A percentile compares a stretch with the other conserved stretches of the same genome.
Conservation (phyloP, 2,797 vertebrate genomes). For the Alfaro cultratus region DNA sequence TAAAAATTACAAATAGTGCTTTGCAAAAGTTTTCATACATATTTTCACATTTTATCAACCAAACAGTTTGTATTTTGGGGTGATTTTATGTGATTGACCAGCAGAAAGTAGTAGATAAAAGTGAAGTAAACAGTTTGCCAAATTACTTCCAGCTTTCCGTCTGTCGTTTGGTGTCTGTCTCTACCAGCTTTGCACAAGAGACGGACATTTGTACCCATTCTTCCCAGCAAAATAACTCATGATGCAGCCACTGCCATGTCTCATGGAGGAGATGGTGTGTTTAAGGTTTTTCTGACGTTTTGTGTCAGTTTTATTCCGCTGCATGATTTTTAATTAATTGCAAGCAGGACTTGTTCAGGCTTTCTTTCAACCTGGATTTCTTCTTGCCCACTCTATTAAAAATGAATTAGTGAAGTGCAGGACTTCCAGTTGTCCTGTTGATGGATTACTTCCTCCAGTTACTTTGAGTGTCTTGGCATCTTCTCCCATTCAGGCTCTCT, state of each 20-base stretch:
- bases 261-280: not conserved
- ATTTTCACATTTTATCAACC: not conserved
- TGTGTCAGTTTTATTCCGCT: not conserved
- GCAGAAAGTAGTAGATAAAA: not conserved
- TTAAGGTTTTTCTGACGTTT: not conserved
- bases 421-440: not conserved
- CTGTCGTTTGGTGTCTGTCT: not conserved
- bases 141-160: no score
- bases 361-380: not conserved
- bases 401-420: not conserved
- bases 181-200: not conserved
- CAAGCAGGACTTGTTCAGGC: not conserved
- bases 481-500: not conserved
- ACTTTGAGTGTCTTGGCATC: not conserved
- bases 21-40: not conserved
- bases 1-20: not conserved
- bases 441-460: not conserved
- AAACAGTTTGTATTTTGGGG: not conserved
- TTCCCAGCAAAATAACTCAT: not conserved
- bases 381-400: not conserved
- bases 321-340: not conserved
- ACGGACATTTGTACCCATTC: not conserved
- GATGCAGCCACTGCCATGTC: not conserved
- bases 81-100: not conserved
- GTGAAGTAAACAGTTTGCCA: not conserved